Evolutionary conservation across 2,797 vertebrate genomes (phyloP).

Genomic region (Pelodytes ibericus): DNA sequence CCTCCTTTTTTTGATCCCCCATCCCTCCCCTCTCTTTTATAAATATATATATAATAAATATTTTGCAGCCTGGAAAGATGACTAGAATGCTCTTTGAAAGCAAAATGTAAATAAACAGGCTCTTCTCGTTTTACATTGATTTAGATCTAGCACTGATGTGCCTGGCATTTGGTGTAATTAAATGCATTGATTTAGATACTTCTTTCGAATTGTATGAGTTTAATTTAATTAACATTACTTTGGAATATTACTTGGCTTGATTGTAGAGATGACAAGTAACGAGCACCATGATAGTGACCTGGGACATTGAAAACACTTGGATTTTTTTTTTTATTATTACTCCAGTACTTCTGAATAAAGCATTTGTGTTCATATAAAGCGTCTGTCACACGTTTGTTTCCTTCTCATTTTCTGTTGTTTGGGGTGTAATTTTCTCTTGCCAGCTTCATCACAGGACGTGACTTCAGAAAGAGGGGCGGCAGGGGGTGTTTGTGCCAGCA

Average conservation of each 20-base stretch:
- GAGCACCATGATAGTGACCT: neutral
- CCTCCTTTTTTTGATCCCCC: too few species aligned
- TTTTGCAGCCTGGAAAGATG: slow-evolving; percentile 41
- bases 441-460: too few species aligned
- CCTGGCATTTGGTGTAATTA: slow-evolving; percentile 72
- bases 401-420: neutral
- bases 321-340: slow-evolving; percentile 38
- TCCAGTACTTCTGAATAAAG: slow-evolving; percentile 22
- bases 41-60: slow-evolving; percentile 19
- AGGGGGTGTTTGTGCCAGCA: too few species aligned
- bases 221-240: slow-evolving; percentile 42
- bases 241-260: slow-evolving; percentile 21
- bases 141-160: slow-evolving; percentile 71
- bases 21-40: neutral
- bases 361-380: slow-evolving; percentile 38
- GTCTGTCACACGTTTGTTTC: neutral
- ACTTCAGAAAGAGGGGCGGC: too few species aligned
- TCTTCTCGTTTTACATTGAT: slow-evolving; percentile 64
- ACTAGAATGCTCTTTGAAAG: slow-evolving; percentile 32
- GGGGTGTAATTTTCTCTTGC: too few species aligned
- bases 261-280: neutral
- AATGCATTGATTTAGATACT: slow-evolving; percentile 43
- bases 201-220: slow-evolving; percentile 35
- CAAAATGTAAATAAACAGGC: slow-evolving; percentile 59
- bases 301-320: slow-evolving; percentile 31